Evolutionary conservation across 1,140 invertebrate species (phyloP).

Genomic region (Drosophila auraria): DNA sequence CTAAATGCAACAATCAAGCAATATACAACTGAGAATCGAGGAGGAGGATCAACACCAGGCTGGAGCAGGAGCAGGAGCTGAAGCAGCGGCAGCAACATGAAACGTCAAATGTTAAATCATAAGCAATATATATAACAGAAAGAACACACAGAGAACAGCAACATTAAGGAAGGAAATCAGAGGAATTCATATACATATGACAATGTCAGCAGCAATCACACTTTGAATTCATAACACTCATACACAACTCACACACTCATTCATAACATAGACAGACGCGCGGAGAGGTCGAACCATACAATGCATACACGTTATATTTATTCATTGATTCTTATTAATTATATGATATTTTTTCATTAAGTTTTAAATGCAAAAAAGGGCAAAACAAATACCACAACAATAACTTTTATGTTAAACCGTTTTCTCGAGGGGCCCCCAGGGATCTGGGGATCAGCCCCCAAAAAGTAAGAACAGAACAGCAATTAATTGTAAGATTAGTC

Average conservation of each 20-base stretch:
- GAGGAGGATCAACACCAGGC: conserved; percentile 6
- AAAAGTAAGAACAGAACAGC: conserved; percentile 80
- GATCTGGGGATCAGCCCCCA: conserved; percentile 17
- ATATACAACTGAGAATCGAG: conserved; percentile 38
- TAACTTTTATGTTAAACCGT: conserved; percentile 74
- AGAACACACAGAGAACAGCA: conserved; percentile 5
- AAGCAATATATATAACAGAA: conserved; percentile 61
- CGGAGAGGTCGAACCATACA: conserved; percentile 53
- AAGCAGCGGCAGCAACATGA: conserved; percentile 14
- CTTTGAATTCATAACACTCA: conserved; percentile 42
- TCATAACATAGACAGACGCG: conserved; percentile 34
- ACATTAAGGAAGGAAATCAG: conserved; percentile 19
- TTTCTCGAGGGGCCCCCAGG: conserved; percentile 42
- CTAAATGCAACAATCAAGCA: conserved; percentile 86
- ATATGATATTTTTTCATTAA: conserved; percentile 78
- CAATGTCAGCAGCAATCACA: conserved; percentile 41
- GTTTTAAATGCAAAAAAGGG: conserved; percentile 60
- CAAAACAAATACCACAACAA: conserved; percentile 56
- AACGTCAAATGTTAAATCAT: conserved; percentile 74
- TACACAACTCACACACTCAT: conserved; percentile 26
- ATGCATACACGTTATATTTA: conserved; percentile 79
- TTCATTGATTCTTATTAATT: conserved; percentile 84
- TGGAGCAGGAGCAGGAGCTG: conserved; percentile 2
- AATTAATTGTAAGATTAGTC: conserved; percentile 84
- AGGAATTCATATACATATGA: conserved; percentile 21